phyloP scores from a whole-genome alignment of 2,797 vertebrate genomes.

The Bucorvus abyssinicus region DNA sequence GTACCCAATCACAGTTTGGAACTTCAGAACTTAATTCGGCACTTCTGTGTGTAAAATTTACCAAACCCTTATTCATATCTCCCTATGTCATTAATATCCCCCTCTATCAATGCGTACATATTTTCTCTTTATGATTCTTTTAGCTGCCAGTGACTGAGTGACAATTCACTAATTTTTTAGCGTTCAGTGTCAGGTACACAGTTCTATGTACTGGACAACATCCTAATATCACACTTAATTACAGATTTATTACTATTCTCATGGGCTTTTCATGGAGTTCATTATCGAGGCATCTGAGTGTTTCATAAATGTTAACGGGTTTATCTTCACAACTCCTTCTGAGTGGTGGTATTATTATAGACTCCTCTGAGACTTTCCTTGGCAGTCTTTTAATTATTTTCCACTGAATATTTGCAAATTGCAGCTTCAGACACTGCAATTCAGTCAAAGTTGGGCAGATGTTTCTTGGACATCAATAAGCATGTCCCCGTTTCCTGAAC shows the following conservation, averaged over 20 bases:
- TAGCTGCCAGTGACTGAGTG: background rate
- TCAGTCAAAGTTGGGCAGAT: background rate
- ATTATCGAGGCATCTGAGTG: background rate
- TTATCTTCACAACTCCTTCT: background rate
- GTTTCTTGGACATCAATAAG: background rate
- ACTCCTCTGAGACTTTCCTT: background rate
- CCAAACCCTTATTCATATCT: background rate
- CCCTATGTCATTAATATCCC: background rate
- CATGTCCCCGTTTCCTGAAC: background rate
- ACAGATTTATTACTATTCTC: background rate
- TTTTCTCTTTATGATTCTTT: background rate
- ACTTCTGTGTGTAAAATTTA: background rate
- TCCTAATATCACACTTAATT: background rate
- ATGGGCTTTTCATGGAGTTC: background rate
- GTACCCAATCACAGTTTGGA: background rate
- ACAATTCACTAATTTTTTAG: background rate
- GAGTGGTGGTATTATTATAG: background rate
- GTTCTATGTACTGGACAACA: background rate
- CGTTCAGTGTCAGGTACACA: background rate
- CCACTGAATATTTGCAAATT: background rate
- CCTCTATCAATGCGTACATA: accelerated
- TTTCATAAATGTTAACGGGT: background rate
- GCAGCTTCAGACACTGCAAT: background rate
- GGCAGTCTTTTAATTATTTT: conserved; percentile 5
- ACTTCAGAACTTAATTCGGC: background rate